Conservation (phyloP, 2,888 invertebrate species). For the Watsonalla binaria region DNA sequence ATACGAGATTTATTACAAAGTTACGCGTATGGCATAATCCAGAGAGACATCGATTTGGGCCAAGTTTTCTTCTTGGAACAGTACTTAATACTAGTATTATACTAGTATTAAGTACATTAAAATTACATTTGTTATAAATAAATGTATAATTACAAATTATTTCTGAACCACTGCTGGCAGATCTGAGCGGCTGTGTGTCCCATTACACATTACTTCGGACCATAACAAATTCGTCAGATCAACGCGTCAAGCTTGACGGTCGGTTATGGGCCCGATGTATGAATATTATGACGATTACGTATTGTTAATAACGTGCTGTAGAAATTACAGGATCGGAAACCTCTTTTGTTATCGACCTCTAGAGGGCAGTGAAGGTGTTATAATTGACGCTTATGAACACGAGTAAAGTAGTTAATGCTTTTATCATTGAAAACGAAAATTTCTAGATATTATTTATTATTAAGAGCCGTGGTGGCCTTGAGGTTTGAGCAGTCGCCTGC, state of each 20-base stretch:
- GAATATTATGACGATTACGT: slow-evolving; percentile 60
- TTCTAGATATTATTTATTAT: too few species aligned
- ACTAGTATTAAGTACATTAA: too few species aligned
- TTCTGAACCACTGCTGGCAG: slow-evolving; percentile 5
- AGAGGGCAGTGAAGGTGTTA: not conserved
- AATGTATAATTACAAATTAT: not conserved
- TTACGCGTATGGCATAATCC: too few species aligned
- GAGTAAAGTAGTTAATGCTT: too few species aligned
- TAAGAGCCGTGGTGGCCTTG: too few species aligned
- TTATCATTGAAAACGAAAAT: too few species aligned
- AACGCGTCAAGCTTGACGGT: slow-evolving; percentile 62
- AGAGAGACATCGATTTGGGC: too few species aligned
- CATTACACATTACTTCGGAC: slow-evolving; percentile 54
- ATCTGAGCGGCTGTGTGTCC: slow-evolving; percentile 33
- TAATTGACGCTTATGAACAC: not conserved
- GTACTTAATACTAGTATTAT: too few species aligned
- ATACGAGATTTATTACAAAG: too few species aligned
- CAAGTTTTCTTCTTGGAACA: too few species aligned
- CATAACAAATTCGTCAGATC: slow-evolving; percentile 77
- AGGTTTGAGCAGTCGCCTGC: too few species aligned
- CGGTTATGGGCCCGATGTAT: slow-evolving; percentile 55
- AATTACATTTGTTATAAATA: too few species aligned
- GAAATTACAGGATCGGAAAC: slow-evolving; percentile 2
- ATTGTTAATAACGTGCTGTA: slow-evolving; percentile 42
- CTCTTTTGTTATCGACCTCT: not conserved